These are phyloP conservation scores for Typhlomys cinereus DNA, from an alignment of 2,113 vertebrate genomes.

Conservation along the genomic window DNA sequence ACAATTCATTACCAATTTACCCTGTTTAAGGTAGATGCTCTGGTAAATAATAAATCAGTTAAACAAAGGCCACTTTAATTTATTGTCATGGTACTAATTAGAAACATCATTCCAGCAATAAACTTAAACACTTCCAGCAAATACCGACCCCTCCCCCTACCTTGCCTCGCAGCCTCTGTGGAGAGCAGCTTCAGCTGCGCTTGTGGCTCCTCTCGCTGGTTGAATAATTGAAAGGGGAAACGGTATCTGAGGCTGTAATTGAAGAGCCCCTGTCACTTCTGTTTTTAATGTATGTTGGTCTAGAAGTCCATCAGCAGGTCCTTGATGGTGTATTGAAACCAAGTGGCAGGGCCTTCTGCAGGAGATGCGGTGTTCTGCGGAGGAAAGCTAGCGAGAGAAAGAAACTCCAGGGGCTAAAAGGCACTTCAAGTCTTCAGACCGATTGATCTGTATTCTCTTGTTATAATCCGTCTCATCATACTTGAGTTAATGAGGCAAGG, in stretches of 20 bases:
- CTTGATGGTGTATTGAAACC: constrained; percentile 80
- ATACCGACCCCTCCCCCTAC: constrained; percentile 75
- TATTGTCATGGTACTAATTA: constrained; percentile 87
- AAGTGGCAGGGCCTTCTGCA: constrained; percentile 81
- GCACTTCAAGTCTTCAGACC: constrained; percentile 86
- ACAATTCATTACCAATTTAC: constrained; percentile 85
- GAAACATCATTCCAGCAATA: constrained; percentile 90
- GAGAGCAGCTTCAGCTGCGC: constrained; percentile 74
- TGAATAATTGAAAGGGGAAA: constrained; percentile 89
- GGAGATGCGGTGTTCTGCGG: constrained; percentile 80
- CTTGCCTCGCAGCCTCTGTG: constrained; percentile 52
- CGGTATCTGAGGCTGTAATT: constrained; percentile 83
- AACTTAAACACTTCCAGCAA: constrained; percentile 90
- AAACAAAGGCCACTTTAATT: constrained; percentile 89
- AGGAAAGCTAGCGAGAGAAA: constrained; percentile 77
- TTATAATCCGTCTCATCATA: constrained; percentile 89
- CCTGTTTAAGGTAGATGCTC: constrained; percentile 81
- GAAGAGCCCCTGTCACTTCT: constrained; percentile 87
- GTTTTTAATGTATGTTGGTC: constrained; percentile 85
- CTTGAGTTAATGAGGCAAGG: constrained; percentile 91
- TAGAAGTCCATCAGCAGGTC: constrained; percentile 85
- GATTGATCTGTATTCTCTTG: constrained; percentile 88
- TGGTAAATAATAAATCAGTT: constrained; percentile 89
- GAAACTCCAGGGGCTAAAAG: constrained; percentile 86
- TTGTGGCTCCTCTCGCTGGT: constrained; percentile 77